These are phyloP conservation scores for Myocastor coypus DNA, from an alignment of 2,113 vertebrate genomes.

Conservation along the genomic window DNA sequence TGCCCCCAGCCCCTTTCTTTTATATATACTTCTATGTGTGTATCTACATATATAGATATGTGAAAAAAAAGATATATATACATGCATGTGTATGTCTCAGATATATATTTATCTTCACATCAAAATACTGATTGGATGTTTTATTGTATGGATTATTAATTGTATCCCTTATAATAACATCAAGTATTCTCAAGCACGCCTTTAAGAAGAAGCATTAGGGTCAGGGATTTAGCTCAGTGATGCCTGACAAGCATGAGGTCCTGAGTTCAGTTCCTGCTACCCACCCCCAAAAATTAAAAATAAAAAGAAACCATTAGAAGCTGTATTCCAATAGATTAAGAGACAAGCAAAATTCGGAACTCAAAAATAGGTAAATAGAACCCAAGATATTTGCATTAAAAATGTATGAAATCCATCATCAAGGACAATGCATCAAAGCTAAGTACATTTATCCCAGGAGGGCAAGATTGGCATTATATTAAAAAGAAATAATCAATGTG, in stretches of 20 bases:
- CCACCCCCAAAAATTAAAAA: too few relatives aligned
- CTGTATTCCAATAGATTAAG: neutral
- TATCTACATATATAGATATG: neutral
- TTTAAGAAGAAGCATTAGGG: neutral
- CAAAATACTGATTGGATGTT: neutral
- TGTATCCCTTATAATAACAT: neutral
- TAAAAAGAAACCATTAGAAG: neutral
- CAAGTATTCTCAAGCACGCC: neutral
- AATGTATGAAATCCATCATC: slow-evolving; percentile 13
- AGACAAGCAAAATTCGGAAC: neutral
- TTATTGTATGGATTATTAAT: neutral
- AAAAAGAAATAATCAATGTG: neutral
- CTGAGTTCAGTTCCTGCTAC: too few relatives aligned
- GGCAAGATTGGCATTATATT: neutral
- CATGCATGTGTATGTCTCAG: neutral
- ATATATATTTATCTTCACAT: neutral
- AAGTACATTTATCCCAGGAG: neutral
- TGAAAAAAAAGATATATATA: neutral
- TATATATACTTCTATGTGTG: neutral
- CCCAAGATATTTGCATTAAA: slow-evolving; percentile 3
- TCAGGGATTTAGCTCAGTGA: too few relatives aligned
- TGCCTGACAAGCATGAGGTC: too few relatives aligned
- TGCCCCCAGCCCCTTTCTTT: neutral
- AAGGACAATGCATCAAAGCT: neutral
- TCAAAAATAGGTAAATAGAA: neutral